Conservation (phyloP, 1,140 invertebrate genomes). For the Drosophila grimshawi region DNA sequence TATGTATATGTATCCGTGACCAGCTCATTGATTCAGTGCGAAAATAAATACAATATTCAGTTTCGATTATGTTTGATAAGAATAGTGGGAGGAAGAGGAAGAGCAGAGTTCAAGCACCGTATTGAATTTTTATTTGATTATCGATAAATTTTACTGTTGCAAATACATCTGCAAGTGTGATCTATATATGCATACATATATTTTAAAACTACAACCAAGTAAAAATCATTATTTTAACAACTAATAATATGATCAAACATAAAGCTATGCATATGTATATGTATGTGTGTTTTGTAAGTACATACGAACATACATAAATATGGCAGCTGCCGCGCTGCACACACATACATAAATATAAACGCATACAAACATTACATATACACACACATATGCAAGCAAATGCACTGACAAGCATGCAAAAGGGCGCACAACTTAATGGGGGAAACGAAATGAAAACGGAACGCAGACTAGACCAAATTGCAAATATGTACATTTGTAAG, state of each 20-base stretch:
- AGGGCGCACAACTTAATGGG: slow-evolving; percentile 30
- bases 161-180: too few relatives aligned
- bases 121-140: too few relatives aligned
- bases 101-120: too few relatives aligned
- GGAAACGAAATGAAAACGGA: slow-evolving; percentile 34
- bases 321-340: slow-evolving; percentile 8
- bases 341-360: slow-evolving; percentile 8
- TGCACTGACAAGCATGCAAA: slow-evolving; percentile 33
- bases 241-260: slow-evolving; percentile 17
- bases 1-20: neutral
- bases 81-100: neutral
- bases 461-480: slow-evolving; percentile 31
- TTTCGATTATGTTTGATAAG: neutral
- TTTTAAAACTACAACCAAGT: neutral
- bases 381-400: slow-evolving; percentile 29
- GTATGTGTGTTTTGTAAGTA: too few relatives aligned
- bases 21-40: neutral
- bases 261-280: neutral
- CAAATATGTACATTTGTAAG: slow-evolving; percentile 31
- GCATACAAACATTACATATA: slow-evolving; percentile 15
- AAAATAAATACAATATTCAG: neutral
- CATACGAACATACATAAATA: neutral
- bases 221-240: slow-evolving; percentile 11
- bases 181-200: too few relatives aligned
- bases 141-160: neutral